Evolutionary conservation across 2,113 vertebrate genomes (phyloP).

Genomic region (Vidua macroura): DNA sequence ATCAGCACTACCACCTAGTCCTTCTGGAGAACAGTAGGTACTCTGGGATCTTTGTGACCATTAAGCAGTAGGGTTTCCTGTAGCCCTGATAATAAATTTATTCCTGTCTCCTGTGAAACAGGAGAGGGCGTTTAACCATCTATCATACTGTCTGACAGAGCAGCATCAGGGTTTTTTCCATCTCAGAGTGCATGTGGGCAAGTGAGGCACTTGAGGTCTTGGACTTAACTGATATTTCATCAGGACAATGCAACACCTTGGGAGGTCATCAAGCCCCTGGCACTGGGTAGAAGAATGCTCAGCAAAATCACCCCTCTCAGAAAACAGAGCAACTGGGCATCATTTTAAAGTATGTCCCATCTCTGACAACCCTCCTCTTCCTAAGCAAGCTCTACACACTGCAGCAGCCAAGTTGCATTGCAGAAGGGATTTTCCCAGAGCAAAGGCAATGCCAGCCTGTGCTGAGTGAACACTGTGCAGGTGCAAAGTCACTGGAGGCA

Average conservation of each 20-base stretch:
- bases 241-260: background rate
- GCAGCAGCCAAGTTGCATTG: background rate
- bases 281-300: background rate
- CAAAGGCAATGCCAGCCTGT: background rate
- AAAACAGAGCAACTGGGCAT: background rate
- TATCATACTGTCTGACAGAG: background rate
- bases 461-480: accelerated
- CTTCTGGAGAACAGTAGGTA: conserved; percentile 9
- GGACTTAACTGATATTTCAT: background rate
- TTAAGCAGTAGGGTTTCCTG: background rate
- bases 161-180: background rate
- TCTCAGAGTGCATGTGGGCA: background rate
- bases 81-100: background rate
- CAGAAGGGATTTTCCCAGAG: background rate
- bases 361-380: background rate
- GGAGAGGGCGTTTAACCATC: background rate
- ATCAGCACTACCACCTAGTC: conserved; percentile 22
- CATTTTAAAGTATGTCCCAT: accelerated
- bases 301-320: background rate
- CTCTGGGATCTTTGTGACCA: background rate
- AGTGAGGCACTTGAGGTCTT: background rate
- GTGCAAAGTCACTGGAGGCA: background rate
- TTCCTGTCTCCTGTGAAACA: background rate
- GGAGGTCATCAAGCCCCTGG: background rate
- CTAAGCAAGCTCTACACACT: background rate